Evolutionary conservation across 2,113 vertebrate species (phyloP).

Genomic region (Crotophaga sulcirostris): DNA sequence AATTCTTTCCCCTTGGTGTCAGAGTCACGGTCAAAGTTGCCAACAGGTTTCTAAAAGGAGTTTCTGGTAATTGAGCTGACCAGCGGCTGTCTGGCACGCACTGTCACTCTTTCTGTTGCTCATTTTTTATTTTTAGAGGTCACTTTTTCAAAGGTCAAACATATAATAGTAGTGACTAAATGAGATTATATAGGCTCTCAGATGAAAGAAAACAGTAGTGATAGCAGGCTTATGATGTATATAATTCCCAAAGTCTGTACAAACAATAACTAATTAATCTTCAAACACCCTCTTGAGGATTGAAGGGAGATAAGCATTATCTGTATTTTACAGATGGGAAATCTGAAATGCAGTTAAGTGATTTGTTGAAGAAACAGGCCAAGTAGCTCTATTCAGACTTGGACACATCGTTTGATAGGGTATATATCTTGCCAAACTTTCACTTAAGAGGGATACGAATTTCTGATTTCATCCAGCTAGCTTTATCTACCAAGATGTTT

Average conservation of each 20-base stretch:
- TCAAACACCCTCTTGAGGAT: slow-evolving; percentile 13
- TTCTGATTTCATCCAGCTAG: not conserved
- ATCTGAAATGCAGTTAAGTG: slow-evolving; percentile 11
- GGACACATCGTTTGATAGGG: not conserved
- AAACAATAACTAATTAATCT: slow-evolving; percentile 53
- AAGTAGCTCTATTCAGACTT: not conserved
- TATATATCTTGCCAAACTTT: not conserved
- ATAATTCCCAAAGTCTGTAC: not conserved
- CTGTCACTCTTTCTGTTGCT: not conserved
- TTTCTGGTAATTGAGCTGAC: not conserved
- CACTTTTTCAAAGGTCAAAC: slow-evolving; percentile 18
- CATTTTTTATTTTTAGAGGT: slow-evolving; percentile 37
- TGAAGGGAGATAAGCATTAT: slow-evolving; percentile 37
- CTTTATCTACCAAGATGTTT: slow-evolving; percentile 6
- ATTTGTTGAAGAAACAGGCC: not conserved
- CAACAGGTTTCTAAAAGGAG: not conserved
- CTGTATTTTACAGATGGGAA: slow-evolving; percentile 34
- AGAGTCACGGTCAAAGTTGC: not conserved
- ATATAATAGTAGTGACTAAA: not conserved
- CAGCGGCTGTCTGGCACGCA: not conserved
- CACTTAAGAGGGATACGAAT: not conserved
- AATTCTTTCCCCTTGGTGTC: not conserved
- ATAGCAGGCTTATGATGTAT: not conserved
- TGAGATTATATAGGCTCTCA: slow-evolving; percentile 3
- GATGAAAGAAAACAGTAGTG: slow-evolving; percentile 13